A percentile compares a stretch with the other conserved stretches of the same genome.
These are phyloP conservation scores for Anastrepha obliqua DNA, from an alignment of 1,140 invertebrate genomes.

Conservation along the genomic window DNA sequence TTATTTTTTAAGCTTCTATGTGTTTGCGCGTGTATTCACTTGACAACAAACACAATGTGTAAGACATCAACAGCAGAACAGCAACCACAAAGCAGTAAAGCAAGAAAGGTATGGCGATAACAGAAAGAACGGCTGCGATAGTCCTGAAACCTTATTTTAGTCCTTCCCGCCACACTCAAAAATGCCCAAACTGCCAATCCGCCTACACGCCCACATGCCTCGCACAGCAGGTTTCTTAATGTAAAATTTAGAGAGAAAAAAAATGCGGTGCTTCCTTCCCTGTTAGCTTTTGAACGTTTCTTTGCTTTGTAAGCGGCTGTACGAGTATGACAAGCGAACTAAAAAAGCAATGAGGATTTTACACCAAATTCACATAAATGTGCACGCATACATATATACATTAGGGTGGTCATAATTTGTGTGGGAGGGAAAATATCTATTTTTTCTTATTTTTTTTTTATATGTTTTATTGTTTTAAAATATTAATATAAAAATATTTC, in stretches of 20 bases:
- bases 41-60: not conserved
- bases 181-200: not conserved
- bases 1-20: not conserved
- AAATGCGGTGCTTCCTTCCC: not conserved
- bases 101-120: not conserved
- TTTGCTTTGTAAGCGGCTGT: not conserved
- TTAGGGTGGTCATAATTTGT: too few relatives aligned
- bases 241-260: not conserved
- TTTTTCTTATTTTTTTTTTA: too few relatives aligned
- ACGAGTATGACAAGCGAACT: not conserved
- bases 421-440: too few relatives aligned
- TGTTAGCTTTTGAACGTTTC: not conserved
- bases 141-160: too few relatives aligned
- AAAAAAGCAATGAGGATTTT: too few relatives aligned
- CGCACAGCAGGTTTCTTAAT: constrained; percentile 3
- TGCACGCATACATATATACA: too few relatives aligned
- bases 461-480: too few relatives aligned
- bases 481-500: too few relatives aligned
- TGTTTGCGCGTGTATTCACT: not conserved
- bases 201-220: not conserved
- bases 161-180: not conserved
- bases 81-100: not conserved
- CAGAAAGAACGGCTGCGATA: not conserved
- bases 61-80: not conserved
- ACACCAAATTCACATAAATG: too few relatives aligned